phyloP scores from a whole-genome alignment of 2,113 vertebrate genomes.

The Jaculus jaculus region DNA sequence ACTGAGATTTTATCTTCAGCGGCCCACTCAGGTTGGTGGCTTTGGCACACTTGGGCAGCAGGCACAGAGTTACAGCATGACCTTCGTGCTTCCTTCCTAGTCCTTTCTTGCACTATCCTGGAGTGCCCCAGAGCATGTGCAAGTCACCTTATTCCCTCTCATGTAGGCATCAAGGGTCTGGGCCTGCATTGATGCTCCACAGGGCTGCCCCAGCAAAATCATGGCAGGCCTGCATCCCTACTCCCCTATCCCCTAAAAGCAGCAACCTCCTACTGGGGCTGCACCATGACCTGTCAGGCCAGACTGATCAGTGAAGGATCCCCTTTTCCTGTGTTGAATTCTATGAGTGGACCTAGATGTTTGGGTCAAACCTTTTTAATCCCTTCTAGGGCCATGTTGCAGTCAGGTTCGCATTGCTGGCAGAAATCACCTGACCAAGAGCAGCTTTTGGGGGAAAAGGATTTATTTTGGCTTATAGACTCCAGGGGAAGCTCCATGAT shows the following conservation, averaged over 20 bases:
- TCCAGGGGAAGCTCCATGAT: too few species aligned
- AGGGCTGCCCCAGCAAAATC: neutral
- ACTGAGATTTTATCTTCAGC: conserved; percentile 51
- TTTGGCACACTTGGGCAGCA: conserved; percentile 14
- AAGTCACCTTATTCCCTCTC: neutral
- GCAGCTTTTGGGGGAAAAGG: too few species aligned
- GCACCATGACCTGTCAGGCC: neutral
- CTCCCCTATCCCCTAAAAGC: neutral
- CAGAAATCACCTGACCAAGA: too few species aligned
- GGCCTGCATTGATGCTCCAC: too few species aligned
- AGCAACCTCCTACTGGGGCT: neutral
- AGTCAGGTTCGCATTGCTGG: too few species aligned
- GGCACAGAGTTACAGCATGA: neutral
- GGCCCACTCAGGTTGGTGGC: conserved; percentile 50
- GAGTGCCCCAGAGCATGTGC: neutral
- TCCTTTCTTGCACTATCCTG: neutral
- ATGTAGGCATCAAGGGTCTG: neutral
- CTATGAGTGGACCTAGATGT: neutral
- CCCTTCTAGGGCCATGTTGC: neutral
- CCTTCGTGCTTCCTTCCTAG: neutral
- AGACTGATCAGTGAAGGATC: neutral
- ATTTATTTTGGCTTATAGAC: too few species aligned
- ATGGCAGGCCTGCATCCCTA: neutral
- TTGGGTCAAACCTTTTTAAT: neutral
- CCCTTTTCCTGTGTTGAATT: neutral